Evolutionary conservation across 1,140 invertebrate species (phyloP), one percentile per base, ranked within the genome.

Genomic region (Euglossa dilemma): DNA sequence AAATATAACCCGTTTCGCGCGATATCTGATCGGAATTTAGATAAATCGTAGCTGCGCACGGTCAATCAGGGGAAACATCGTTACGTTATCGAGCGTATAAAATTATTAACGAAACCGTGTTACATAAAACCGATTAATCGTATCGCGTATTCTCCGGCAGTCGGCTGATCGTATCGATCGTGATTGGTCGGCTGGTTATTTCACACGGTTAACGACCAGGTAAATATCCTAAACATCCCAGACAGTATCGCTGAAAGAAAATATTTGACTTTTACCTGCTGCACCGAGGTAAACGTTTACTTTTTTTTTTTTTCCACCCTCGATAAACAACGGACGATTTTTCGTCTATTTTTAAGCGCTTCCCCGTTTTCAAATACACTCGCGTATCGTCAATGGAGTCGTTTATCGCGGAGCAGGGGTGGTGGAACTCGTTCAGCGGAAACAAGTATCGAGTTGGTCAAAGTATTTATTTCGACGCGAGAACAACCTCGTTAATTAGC

Each of bases 21-120:
- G 63, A 43, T 47, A 70, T 20, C n/a, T 20, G 59, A 76, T 63
- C 36, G 73, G 45, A 63, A 63, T 61, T 63, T 64, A 28, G 47
- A 76, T 66, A 25, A 57, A 56, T 70, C 52, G 57, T 8, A 54
- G 9, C 36, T 0, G 43, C 12, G 71, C 8, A 11, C 20, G 28
- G 20, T 64, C 45, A 52, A 43, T 66, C 63, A 16, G 7, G 16
- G 11, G 36, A 28, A 61, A 16, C 57, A 25, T 75, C 9, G 43
- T 23, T 28, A 16, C 57, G 45, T 50, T 20, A 47, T 8, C 45
- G 14, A 43, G 47, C 18, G 9, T 11, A 8, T 11, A 25, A 69
- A 78, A 78, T 78, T 43, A 54, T 52, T n/a, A 64, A 16, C 25
- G 7, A 54, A 7, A 45, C 16, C 9, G 36, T 20, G 36, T 23